These are phyloP conservation scores for Miltochrista miniata DNA, from an alignment of 2,888 invertebrate genomes.

Conservation along the genomic window DNA sequence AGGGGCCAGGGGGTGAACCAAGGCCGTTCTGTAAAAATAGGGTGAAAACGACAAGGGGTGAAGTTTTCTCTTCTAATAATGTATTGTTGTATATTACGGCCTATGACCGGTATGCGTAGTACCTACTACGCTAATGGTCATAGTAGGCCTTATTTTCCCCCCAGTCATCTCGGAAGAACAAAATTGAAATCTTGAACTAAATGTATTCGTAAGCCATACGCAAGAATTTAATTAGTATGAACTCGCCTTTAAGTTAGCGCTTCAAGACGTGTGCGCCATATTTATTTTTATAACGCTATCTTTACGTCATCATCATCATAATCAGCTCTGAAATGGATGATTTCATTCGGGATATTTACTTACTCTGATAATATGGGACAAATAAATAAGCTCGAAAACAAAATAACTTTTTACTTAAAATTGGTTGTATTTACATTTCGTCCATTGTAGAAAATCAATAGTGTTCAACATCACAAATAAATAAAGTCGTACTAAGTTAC, in stretches of 20 bases:
- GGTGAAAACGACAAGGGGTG: neutral
- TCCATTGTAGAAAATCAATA: slow-evolving; percentile 83
- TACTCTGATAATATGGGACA: slow-evolving; percentile 46
- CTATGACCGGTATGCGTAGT: neutral
- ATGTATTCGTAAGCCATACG: slow-evolving; percentile 17
- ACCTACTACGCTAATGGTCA: no score
- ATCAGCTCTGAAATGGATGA: slow-evolving; percentile 24
- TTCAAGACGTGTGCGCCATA: slow-evolving; percentile 44
- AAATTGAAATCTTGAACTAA: slow-evolving; percentile 42
- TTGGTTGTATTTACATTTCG: slow-evolving; percentile 84
- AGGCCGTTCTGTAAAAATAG: neutral
- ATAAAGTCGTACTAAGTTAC: slow-evolving; percentile 80
- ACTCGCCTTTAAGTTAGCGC: slow-evolving; percentile 41
- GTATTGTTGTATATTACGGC: neutral
- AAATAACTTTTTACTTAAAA: slow-evolving; percentile 83
- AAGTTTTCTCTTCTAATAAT: neutral
- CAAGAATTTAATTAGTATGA: slow-evolving; percentile 28
- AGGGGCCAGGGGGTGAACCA: no score
- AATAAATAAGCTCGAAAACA: slow-evolving; percentile 81
- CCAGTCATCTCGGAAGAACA: slow-evolving; percentile 25
- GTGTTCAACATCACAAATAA: slow-evolving; percentile 84
- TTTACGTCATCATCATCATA: slow-evolving; percentile 41
- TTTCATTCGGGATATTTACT: slow-evolving; percentile 24
- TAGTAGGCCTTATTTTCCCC: no score
- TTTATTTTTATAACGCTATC: slow-evolving; percentile 56